Conservation (phyloP, 2,113 vertebrate species). For the Athene cunicularia region DNA sequence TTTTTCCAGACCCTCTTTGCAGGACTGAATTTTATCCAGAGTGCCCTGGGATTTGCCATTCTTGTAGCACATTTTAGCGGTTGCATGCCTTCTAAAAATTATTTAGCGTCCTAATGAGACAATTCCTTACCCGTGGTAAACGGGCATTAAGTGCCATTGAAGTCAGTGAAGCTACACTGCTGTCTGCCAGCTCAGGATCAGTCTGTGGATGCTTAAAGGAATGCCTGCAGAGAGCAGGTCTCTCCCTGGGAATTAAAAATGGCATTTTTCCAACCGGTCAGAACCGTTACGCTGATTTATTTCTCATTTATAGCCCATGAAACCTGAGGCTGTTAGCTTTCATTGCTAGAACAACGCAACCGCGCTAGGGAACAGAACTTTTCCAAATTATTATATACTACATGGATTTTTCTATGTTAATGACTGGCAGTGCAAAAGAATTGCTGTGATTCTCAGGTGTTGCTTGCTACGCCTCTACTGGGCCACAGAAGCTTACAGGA, state of each 20-base stretch:
- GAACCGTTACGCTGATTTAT: constrained; percentile 49
- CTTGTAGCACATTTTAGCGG: background rate
- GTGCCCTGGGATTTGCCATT: background rate
- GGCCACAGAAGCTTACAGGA: constrained; percentile 42
- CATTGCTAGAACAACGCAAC: constrained; percentile 54
- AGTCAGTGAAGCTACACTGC: constrained; percentile 5
- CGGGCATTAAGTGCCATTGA: background rate
- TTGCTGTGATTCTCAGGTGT: constrained; percentile 55
- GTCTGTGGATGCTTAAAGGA: background rate
- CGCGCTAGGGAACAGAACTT: constrained; percentile 64
- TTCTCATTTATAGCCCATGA: constrained; percentile 40
- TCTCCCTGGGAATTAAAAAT: constrained; percentile 38
- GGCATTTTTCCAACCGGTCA: constrained; percentile 43
- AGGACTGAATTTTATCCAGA: constrained; percentile 1
- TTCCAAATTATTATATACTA: constrained; percentile 62
- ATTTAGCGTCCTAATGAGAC: constrained; percentile 7
- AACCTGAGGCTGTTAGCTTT: constrained; percentile 70
- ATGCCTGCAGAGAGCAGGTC: background rate
- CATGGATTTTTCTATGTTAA: constrained; percentile 51
- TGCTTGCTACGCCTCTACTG: background rate
- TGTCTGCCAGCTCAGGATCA: background rate
- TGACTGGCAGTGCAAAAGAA: constrained; percentile 58
- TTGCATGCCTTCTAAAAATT: background rate
- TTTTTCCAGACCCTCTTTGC: constrained; percentile 30
- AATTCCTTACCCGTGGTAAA: background rate